phyloP scores from a whole-genome alignment of 2,888 invertebrate genomes.

The Plutella xylostella region DNA sequence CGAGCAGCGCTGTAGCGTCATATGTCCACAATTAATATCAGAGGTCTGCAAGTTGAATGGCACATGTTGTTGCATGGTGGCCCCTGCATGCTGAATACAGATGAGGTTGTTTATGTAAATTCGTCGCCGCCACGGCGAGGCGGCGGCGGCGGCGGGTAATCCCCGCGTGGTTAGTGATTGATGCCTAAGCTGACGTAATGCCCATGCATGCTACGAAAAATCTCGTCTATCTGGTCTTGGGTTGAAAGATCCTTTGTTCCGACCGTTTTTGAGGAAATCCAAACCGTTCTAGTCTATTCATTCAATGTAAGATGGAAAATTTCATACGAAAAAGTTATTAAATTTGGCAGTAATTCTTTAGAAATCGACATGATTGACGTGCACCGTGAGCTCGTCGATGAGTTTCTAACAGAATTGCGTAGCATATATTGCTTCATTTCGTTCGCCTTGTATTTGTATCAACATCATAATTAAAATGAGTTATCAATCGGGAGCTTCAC shows the following conservation, averaged over 20 bases:
- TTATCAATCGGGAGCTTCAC: too few relatives aligned
- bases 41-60: constrained; percentile 60
- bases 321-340: background rate
- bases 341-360: background rate
- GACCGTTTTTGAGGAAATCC: background rate
- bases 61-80: constrained; percentile 64
- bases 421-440: too few relatives aligned
- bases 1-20: constrained; percentile 37
- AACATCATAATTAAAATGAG: too few relatives aligned
- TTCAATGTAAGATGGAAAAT: too few relatives aligned
- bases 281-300: too few relatives aligned
- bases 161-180: constrained; percentile 56
- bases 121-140: constrained; percentile 39
- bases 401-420: too few relatives aligned
- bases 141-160: constrained; percentile 43
- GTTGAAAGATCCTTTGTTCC: background rate
- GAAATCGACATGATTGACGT: too few relatives aligned
- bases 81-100: constrained; percentile 60
- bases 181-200: constrained; percentile 32
- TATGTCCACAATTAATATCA: constrained; percentile 63
- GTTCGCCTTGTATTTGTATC: too few relatives aligned
- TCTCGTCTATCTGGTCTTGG: background rate
- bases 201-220: too few relatives aligned
- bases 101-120: constrained; percentile 66
- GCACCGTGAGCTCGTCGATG: too few relatives aligned